A percentile compares a stretch with the other conserved stretches of the same genome.
These are phyloP conservation scores for Hyperoplus immaculatus DNA, from an alignment of 2,797 vertebrate species.

Conservation along the genomic window DNA sequence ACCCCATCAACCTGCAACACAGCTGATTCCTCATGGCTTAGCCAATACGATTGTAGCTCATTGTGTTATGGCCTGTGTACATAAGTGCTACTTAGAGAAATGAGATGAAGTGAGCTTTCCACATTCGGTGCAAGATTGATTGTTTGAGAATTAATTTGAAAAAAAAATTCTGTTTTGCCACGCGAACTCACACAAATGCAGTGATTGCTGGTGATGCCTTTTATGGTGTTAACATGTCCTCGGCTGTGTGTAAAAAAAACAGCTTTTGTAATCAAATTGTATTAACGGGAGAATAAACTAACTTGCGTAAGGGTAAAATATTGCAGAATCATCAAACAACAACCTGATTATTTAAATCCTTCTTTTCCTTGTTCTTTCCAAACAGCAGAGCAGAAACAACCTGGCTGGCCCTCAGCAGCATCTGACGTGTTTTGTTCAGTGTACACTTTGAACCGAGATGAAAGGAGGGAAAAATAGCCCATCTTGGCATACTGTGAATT, in stretches of 20 bases:
- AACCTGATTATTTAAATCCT: slow-evolving; percentile 53
- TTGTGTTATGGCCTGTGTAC: slow-evolving; percentile 24
- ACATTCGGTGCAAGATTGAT: neutral
- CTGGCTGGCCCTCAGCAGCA: slow-evolving; percentile 41
- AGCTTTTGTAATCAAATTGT: neutral
- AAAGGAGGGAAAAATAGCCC: slow-evolving; percentile 58
- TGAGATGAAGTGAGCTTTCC: slow-evolving; percentile 31
- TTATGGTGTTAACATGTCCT: slow-evolving; percentile 28
- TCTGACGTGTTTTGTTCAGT: slow-evolving; percentile 58
- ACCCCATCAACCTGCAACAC: slow-evolving; percentile 48
- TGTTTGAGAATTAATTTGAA: slow-evolving; percentile 9
- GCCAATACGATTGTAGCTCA: slow-evolving; percentile 12
- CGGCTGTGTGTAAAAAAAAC: slow-evolving; percentile 19
- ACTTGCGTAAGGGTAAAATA: neutral
- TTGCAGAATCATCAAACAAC: slow-evolving; percentile 2
- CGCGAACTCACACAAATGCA: neutral
- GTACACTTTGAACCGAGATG: slow-evolving; percentile 59
- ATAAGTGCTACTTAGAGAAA: slow-evolving; percentile 31
- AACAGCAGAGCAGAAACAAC: slow-evolving; percentile 41
- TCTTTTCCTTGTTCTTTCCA: slow-evolving; percentile 23
- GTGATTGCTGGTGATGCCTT: slow-evolving; percentile 11
- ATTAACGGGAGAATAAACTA: neutral
- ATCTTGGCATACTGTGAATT: slow-evolving; percentile 41
- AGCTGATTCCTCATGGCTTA: slow-evolving; percentile 41
- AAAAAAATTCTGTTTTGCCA: neutral